Conservation (phyloP, 2,797 vertebrate genomes). For the Hydrolagus colliei region DNA sequence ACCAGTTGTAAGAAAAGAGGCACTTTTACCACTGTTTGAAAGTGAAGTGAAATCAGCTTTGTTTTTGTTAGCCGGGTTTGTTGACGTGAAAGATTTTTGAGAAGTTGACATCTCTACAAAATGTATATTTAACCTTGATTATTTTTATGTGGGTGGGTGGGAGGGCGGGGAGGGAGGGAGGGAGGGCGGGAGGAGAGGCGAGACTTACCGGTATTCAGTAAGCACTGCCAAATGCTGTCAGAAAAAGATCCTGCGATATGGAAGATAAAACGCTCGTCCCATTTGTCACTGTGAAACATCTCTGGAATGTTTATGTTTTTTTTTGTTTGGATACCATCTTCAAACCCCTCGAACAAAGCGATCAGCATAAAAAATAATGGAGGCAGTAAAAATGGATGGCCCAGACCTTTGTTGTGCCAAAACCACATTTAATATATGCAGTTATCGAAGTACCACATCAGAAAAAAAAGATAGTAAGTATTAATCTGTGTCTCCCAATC, state of each 20-base stretch:
- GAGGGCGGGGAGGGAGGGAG: too few relatives aligned
- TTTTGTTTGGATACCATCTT: background rate
- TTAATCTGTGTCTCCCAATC: background rate
- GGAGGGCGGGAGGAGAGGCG: too few relatives aligned
- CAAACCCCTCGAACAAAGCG: background rate
- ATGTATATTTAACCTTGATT: slow-evolving; percentile 16
- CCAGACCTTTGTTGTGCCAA: slow-evolving; percentile 3
- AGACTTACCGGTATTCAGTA: background rate
- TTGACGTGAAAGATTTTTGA: background rate
- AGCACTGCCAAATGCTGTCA: slow-evolving; percentile 11
- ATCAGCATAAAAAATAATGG: background rate
- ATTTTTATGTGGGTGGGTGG: background rate
- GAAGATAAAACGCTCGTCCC: background rate
- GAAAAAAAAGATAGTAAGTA: background rate
- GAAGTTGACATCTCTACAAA: slow-evolving; percentile 7
- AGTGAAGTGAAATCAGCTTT: background rate
- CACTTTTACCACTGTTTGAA: slow-evolving; percentile 13
- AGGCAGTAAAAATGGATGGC: background rate
- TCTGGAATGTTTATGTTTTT: background rate
- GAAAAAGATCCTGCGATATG: background rate
- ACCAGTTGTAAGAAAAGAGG: background rate
- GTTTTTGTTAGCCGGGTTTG: background rate
- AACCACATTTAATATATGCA: background rate
- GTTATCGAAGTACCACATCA: background rate
- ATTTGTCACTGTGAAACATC: background rate